Percentiles rank a stretch among this genome's conserved stretches.
phyloP scores from a whole-genome alignment of 2,888 invertebrate genomes.

The Xanthia icteritia region DNA sequence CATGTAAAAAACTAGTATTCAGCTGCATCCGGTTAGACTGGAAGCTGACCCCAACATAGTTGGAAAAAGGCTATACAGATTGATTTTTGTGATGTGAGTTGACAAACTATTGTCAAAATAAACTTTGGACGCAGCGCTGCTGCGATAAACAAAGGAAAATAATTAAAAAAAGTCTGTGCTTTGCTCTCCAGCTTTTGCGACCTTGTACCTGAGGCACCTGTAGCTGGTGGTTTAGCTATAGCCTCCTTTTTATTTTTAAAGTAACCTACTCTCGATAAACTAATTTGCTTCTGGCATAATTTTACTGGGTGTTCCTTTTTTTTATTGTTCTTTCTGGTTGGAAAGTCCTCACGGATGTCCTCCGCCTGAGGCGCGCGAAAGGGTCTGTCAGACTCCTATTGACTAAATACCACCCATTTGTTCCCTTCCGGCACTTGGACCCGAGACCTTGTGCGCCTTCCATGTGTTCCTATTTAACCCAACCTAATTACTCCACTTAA shows the following conservation, averaged over 20 bases:
- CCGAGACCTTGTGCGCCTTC: no score
- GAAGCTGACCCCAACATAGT: no score
- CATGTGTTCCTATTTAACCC: not conserved
- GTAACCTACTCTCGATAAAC: not conserved
- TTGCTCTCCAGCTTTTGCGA: not conserved
- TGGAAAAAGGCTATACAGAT: not conserved
- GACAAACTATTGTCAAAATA: not conserved
- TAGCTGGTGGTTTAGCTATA: not conserved
- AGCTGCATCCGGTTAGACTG: no score
- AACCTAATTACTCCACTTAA: not conserved
- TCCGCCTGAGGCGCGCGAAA: no score
- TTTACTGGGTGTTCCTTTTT: not conserved
- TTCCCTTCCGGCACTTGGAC: no score
- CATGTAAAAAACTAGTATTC: no score
- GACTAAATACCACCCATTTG: no score
- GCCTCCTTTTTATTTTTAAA: not conserved
- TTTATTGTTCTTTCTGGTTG: no score
- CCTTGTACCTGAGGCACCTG: not conserved
- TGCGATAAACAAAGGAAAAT: not conserved
- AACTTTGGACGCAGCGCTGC: not conserved
- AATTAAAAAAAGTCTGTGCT: not conserved
- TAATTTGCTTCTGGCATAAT: constrained; percentile 2
- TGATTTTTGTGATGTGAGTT: not conserved
- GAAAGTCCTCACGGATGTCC: no score
- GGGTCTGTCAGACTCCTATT: no score